Conservation (phyloP, 1,140 invertebrate genomes). For the Ylistrum balloti region DNA sequence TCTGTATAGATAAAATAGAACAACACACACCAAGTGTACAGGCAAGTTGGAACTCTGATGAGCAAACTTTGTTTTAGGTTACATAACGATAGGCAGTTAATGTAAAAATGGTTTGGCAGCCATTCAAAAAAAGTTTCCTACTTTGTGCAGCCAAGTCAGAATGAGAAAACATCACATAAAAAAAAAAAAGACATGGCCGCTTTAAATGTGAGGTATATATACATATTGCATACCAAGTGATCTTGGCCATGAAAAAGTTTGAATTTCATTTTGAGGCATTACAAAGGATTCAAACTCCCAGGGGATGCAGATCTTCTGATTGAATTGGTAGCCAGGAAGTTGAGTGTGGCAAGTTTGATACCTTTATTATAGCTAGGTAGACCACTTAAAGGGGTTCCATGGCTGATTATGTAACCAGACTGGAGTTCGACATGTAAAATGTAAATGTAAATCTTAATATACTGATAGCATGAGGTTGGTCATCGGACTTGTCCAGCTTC, state of each 20-base stretch:
- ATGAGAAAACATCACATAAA: background rate
- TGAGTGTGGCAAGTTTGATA: background rate
- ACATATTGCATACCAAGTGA: constrained; percentile 17
- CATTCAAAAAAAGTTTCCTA: background rate
- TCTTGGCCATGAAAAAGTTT: constrained; percentile 4
- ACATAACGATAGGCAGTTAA: constrained; percentile 27
- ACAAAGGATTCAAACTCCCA: constrained; percentile 11
- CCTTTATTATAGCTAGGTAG: background rate
- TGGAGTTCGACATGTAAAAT: background rate
- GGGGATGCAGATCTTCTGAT: constrained; percentile 15
- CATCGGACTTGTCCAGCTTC: background rate
- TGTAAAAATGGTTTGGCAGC: constrained; percentile 18
- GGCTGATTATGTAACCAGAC: background rate
- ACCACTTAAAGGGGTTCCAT: background rate
- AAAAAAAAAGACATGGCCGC: constrained; percentile 4
- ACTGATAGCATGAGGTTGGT: background rate
- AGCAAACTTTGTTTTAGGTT: background rate
- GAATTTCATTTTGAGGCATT: constrained; percentile 1
- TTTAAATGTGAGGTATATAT: constrained; percentile 35
- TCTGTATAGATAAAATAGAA: background rate
- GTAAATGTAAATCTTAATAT: background rate
- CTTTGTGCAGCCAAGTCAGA: constrained; percentile 10
- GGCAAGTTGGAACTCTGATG: background rate
- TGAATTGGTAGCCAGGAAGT: background rate
- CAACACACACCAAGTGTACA: background rate